Evolutionary conservation across 2,113 vertebrate genomes (phyloP).

Genomic region (Ondatra zibethicus): DNA sequence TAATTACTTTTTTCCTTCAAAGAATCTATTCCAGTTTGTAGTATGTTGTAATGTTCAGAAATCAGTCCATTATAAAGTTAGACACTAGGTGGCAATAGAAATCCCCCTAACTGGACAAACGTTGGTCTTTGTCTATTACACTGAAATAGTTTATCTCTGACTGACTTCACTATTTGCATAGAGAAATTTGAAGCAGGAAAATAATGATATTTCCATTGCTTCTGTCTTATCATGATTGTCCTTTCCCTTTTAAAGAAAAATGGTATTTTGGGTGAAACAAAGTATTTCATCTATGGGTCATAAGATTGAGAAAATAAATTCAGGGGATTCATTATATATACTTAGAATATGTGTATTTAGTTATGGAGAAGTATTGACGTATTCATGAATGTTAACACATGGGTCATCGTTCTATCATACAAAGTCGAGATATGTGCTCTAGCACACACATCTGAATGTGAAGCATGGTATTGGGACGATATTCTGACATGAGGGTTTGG

Average conservation of each 20-base stretch:
- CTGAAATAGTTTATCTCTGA: constrained; percentile 31
- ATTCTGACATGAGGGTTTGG: background rate
- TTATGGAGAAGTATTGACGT: background rate
- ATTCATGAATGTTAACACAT: background rate
- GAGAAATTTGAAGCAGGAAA: constrained; percentile 49
- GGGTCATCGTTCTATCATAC: background rate
- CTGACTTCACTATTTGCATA: constrained; percentile 26
- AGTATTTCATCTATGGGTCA: background rate
- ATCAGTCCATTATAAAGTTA: background rate
- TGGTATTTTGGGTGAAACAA: constrained; percentile 2
- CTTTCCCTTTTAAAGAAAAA: background rate
- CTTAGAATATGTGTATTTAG: background rate
- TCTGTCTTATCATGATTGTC: background rate
- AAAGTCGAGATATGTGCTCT: background rate
- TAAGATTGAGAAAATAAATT: constrained; percentile 34
- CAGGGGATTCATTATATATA: background rate
- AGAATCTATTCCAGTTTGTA: background rate
- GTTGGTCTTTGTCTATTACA: background rate
- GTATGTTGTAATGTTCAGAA: background rate
- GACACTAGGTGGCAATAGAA: constrained; percentile 89
- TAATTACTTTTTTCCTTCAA: background rate
- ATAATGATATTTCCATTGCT: background rate
- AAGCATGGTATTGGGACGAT: background rate
- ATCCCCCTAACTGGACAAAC: constrained; percentile 68
- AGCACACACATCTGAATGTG: background rate